Percentiles rank a stretch among this genome's conserved stretches.
These are phyloP conservation scores for Erynnis tages DNA, from an alignment of 2,888 invertebrate genomes.

Conservation along the genomic window DNA sequence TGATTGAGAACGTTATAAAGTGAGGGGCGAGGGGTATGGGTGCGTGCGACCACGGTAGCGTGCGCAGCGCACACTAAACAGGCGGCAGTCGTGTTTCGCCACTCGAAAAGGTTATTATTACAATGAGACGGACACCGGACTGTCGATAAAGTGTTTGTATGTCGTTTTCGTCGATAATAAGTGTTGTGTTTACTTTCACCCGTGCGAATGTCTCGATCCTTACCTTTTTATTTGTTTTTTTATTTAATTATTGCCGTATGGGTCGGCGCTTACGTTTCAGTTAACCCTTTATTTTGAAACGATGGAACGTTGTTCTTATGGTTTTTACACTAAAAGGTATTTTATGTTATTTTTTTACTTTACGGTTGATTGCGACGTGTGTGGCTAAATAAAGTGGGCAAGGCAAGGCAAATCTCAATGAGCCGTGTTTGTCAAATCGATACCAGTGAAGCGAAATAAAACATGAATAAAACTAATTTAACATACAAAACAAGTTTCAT, in stretches of 20 bases:
- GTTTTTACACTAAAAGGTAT: constrained; percentile 91
- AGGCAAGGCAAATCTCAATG: constrained; percentile 38
- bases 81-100: constrained; percentile 77
- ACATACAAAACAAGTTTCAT: constrained; percentile 28
- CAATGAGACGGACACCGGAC: constrained; percentile 75
- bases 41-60: constrained; percentile 59
- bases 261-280: constrained; percentile 80
- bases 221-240: constrained; percentile 75
- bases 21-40: constrained; percentile 59
- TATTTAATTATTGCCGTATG: constrained; percentile 75
- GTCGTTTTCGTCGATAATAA: constrained; percentile 80
- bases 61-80: constrained; percentile 49
- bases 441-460: constrained; percentile 33
- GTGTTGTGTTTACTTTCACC: constrained; percentile 81
- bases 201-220: constrained; percentile 80
- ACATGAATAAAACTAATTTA: constrained; percentile 8
- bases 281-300: constrained; percentile 83
- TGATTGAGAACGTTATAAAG: constrained; percentile 53
- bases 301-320: constrained; percentile 91
- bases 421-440: constrained; percentile 37
- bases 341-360: constrained; percentile 81
- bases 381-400: constrained; percentile 55
- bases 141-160: constrained; percentile 81
- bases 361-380: constrained; percentile 71
- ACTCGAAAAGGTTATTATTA: constrained; percentile 76